phyloP scores from a whole-genome alignment of 2,888 invertebrate genomes.

The Odontothrips loti region DNA sequence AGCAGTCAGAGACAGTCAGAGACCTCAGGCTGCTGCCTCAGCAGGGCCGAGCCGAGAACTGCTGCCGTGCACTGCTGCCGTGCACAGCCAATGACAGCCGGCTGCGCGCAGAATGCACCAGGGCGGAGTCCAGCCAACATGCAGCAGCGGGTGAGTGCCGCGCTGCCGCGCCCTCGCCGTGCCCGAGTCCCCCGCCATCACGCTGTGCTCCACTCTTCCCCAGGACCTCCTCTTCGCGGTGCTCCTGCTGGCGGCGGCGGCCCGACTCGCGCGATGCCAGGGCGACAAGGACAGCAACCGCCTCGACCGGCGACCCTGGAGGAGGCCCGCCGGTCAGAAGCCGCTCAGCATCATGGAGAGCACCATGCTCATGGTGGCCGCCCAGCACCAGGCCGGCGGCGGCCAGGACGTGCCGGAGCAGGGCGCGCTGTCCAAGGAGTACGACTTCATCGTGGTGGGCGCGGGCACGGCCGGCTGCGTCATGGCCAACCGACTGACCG shows the following conservation, averaged over 20 bases:
- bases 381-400: constrained; percentile 46
- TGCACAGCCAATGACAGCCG: too few species aligned
- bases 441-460: constrained; percentile 79
- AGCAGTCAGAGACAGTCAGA: too few species aligned
- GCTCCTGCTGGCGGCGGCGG: constrained; percentile 19
- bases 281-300: constrained; percentile 19
- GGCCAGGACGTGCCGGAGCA: constrained; percentile 57
- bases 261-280: constrained; percentile 15
- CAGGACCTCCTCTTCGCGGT: not conserved
- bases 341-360: constrained; percentile 18
- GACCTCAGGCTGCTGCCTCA: too few species aligned
- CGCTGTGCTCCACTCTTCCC: too few species aligned
- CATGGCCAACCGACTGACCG: constrained; percentile 49
- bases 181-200: too few species aligned
- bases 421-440: constrained; percentile 59
- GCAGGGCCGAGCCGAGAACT: too few species aligned
- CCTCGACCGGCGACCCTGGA: not conserved
- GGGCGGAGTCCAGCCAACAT: too few species aligned
- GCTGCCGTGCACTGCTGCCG: too few species aligned
- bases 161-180: too few species aligned
- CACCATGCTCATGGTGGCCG: constrained; percentile 32
- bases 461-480: constrained; percentile 75
- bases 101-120: too few species aligned
- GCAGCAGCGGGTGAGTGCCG: too few species aligned
- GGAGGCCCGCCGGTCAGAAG: not conserved